Percentiles rank a stretch among this genome's conserved stretches.
Evolutionary conservation across 2,888 invertebrate genomes (phyloP).

Genomic region (Orchestes rusci): DNA sequence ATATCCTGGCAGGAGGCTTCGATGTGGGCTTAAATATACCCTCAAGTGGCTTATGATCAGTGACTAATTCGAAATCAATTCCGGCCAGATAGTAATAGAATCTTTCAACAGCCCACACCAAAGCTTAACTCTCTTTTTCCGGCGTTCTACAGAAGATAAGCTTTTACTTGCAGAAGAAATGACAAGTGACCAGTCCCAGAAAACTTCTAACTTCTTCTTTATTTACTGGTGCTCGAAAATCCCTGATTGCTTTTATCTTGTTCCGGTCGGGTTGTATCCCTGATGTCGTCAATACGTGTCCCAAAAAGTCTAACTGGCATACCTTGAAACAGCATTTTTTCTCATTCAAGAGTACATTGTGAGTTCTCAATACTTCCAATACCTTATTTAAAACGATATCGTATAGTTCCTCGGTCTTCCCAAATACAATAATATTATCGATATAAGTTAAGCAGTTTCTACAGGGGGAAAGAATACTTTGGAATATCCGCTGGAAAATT

Average conservation of each 20-base stretch:
- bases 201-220: slow-evolving; percentile 30
- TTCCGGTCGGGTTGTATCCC: slow-evolving; percentile 26
- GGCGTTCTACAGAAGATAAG: slow-evolving; percentile 25
- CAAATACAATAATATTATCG: slow-evolving; percentile 32
- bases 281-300: slow-evolving; percentile 35
- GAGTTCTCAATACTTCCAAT: slow-evolving; percentile 12
- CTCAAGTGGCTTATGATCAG: slow-evolving; percentile 38
- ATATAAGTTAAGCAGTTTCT: slow-evolving; percentile 31
- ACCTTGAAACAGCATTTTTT: slow-evolving; percentile 21
- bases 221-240: slow-evolving; percentile 27
- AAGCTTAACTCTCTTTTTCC: too few species aligned
- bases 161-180: slow-evolving; percentile 29
- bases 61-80: slow-evolving; percentile 34
- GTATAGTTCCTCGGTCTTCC: slow-evolving; percentile 29
- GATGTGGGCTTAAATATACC: slow-evolving; percentile 31
- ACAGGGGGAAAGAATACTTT: slow-evolving; percentile 31
- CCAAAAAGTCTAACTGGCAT: slow-evolving; percentile 16
- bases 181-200: slow-evolving; percentile 29
- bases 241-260: slow-evolving; percentile 7
- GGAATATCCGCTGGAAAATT: slow-evolving; percentile 29
- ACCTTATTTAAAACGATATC: slow-evolving; percentile 17
- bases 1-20: too few species aligned
- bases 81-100: slow-evolving; percentile 42
- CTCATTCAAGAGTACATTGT: slow-evolving; percentile 21
- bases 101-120: slow-evolving; percentile 36